A percentile compares a stretch with the other conserved stretches of the same genome.
Conservation (phyloP, 1,140 invertebrate genomes). For the Drosophila bocqueti region DNA sequence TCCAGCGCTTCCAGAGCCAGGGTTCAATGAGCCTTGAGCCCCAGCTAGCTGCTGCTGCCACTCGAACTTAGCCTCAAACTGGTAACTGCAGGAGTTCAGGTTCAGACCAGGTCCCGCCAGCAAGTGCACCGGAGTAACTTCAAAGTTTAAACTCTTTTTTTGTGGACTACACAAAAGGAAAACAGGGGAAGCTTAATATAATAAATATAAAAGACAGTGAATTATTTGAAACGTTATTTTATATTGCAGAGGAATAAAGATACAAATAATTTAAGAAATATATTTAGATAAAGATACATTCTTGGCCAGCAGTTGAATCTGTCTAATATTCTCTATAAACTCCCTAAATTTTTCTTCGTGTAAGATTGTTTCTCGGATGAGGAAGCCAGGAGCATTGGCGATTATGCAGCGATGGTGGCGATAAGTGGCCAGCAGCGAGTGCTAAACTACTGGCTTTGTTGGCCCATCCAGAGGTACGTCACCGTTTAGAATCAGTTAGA, state of each 20-base stretch:
- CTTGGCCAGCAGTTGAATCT: background rate
- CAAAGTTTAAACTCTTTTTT: conserved; percentile 11
- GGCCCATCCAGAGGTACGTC: conserved; percentile 33
- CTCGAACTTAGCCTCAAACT: conserved; percentile 34
- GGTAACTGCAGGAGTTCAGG: conserved; percentile 56
- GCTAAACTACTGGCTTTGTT: conserved; percentile 59
- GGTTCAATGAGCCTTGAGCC: conserved; percentile 55
- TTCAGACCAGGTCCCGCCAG: conserved; percentile 24
- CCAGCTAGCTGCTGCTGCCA: conserved; percentile 16
- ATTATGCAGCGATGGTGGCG: conserved; percentile 46
- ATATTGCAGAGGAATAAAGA: background rate
- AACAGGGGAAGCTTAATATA: background rate
- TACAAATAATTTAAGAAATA: background rate
- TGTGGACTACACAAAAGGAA: background rate
- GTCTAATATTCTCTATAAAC: background rate
- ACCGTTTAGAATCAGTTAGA: conserved; percentile 25
- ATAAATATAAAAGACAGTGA: background rate
- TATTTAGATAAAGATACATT: fast-evolving
- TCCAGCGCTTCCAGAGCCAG: background rate
- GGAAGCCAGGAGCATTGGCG: conserved; percentile 3
- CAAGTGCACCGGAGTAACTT: conserved; percentile 35
- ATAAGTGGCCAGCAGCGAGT: conserved; percentile 39
- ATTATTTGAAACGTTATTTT: too few species aligned
- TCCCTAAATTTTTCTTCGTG: background rate
- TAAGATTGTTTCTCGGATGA: background rate